These are phyloP conservation scores for Leptinotarsa haldemani DNA, from an alignment of 2,888 invertebrate species.

Conservation along the genomic window DNA sequence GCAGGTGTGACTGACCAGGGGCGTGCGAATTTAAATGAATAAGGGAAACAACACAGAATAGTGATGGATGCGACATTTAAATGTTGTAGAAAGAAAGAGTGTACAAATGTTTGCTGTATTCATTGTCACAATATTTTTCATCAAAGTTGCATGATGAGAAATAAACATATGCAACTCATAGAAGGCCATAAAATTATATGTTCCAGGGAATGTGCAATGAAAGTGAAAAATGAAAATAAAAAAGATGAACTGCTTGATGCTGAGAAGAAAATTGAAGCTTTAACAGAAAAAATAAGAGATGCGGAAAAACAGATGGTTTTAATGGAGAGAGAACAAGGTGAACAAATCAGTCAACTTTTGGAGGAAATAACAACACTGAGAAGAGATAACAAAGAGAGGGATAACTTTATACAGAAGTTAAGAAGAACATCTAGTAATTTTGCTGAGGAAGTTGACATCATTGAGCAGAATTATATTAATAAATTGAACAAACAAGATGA, in stretches of 20 bases:
- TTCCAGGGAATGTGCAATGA: constrained; percentile 9
- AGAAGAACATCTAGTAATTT: constrained; percentile 16
- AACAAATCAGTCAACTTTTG: not conserved
- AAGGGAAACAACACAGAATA: no score
- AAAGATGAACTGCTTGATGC: not conserved
- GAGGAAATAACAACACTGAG: not conserved
- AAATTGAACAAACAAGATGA: not conserved
- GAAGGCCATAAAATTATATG: constrained; percentile 3
- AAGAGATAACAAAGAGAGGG: constrained; percentile 2
- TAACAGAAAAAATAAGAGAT: not conserved
- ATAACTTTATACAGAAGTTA: not conserved
- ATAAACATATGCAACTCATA: not conserved
- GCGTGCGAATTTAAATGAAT: no score
- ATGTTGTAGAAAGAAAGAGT: constrained; percentile 1
- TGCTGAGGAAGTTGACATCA: not conserved
- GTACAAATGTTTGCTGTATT: not conserved
- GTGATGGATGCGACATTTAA: not conserved
- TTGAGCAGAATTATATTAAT: constrained; percentile 1
- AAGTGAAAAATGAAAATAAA: constrained; percentile 1
- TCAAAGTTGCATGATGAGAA: not conserved
- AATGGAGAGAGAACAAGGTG: not conserved
- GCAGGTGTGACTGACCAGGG: no score
- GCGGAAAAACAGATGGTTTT: not conserved
- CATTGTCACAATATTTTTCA: constrained; percentile 8
- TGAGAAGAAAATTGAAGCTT: not conserved